Percentiles rank a stretch among this genome's conserved stretches.
Conservation (phyloP, 2,888 invertebrate species). For the Xylophagus ater region DNA sequence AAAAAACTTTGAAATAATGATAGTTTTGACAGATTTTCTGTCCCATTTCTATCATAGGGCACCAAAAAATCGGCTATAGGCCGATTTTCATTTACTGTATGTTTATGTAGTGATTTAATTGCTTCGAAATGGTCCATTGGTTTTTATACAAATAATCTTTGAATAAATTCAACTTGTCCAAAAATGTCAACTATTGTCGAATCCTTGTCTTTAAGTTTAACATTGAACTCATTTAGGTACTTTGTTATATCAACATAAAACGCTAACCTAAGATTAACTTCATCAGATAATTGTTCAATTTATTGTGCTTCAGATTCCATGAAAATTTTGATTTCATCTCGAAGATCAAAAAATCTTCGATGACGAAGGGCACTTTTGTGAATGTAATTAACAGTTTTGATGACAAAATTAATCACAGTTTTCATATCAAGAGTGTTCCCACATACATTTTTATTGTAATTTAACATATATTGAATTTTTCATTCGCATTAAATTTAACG, state of each 20-base stretch:
- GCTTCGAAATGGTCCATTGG: background rate
- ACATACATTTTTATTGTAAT: background rate
- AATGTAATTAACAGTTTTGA: conserved; percentile 4
- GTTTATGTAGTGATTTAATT: background rate
- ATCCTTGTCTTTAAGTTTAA: conserved; percentile 1
- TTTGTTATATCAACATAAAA: conserved; percentile 4
- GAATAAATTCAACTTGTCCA: background rate
- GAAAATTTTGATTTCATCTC: conserved; percentile 6
- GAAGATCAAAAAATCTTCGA: conserved; percentile 1
- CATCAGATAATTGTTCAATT: conserved; percentile 1
- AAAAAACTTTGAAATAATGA: no score
- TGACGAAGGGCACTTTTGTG: background rate
- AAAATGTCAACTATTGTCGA: background rate
- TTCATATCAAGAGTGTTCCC: conserved; percentile 4
- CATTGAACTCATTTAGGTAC: conserved; percentile 5
- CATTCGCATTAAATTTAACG: background rate
- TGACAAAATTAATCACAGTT: background rate
- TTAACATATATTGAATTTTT: background rate
- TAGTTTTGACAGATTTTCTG: no score
- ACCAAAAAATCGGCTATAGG: no score
- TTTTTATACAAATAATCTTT: background rate
- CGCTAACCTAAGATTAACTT: background rate
- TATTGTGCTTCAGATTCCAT: conserved; percentile 1
- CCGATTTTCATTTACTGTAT: no score
- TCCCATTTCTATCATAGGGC: no score